phyloP scores from a whole-genome alignment of 1,140 invertebrate species.

The Pissodes strobi region DNA sequence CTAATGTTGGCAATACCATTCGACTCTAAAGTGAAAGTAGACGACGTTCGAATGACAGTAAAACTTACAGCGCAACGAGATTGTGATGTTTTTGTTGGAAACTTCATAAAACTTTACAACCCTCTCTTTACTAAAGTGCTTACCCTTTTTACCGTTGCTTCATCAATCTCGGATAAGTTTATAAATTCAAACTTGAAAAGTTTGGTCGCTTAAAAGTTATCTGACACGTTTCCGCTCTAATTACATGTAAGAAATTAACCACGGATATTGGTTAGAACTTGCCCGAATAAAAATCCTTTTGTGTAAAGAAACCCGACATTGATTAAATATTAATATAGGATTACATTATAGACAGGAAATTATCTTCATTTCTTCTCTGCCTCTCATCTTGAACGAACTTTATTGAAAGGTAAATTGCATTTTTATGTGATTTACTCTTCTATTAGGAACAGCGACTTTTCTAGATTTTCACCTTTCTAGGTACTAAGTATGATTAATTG shows the following conservation, averaged over 20 bases:
- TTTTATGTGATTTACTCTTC: no score
- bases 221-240: conserved; percentile 35
- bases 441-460: no score
- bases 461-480: no score
- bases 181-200: conserved; percentile 28
- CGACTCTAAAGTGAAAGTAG: no score
- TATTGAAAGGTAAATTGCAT: no score
- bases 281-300: not conserved
- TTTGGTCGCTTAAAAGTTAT: conserved; percentile 25
- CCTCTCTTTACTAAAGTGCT: conserved; percentile 22
- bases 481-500: no score
- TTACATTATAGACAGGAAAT: not conserved
- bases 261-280: conserved; percentile 5
- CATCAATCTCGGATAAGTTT: conserved; percentile 33
- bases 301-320: not conserved
- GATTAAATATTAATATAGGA: not conserved
- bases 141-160: conserved; percentile 35
- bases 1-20: no score
- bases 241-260: conserved; percentile 34
- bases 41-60: not conserved
- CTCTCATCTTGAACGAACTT: no score
- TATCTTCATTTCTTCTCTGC: no score
- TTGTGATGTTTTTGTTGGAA: conserved; percentile 25
- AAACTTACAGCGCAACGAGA: not conserved
- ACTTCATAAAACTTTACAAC: conserved; percentile 29